Evolutionary conservation across 2,888 invertebrate species (phyloP).

Genomic region (Hemithea aestivaria): DNA sequence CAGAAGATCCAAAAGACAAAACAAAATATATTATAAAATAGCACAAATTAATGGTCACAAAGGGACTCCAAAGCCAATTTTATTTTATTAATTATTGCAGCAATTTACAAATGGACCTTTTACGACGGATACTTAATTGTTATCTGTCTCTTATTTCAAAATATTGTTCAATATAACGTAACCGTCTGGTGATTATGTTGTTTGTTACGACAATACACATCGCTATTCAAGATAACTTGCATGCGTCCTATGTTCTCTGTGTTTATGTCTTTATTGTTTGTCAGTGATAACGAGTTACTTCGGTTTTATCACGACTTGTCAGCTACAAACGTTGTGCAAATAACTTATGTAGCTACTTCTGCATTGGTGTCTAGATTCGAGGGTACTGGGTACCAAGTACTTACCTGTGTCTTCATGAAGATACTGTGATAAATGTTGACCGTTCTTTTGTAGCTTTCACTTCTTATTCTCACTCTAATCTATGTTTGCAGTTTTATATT

Average conservation of each 20-base stretch:
- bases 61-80: conserved; percentile 7
- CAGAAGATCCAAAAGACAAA: too few relatives aligned
- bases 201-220: conserved; percentile 33
- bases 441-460: too few relatives aligned
- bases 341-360: background rate
- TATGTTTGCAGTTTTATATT: too few relatives aligned
- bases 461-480: too few relatives aligned
- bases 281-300: conserved; percentile 54
- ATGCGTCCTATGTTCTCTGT: conserved; percentile 30
- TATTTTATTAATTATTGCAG: conserved; percentile 2
- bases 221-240: conserved; percentile 38
- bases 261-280: conserved; percentile 61
- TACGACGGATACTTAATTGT: conserved; percentile 12
- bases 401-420: background rate
- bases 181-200: conserved; percentile 26
- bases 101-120: conserved; percentile 8
- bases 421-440: too few relatives aligned
- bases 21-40: too few relatives aligned
- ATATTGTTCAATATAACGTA: conserved; percentile 15
- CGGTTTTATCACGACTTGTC: conserved; percentile 55
- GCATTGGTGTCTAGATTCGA: too few relatives aligned
- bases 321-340: conserved; percentile 37
- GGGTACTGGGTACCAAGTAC: background rate
- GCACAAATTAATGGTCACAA: conserved; percentile 6
- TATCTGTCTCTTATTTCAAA: conserved; percentile 12